Evolutionary conservation across 2,888 invertebrate genomes (phyloP).

Genomic region (Pasiphila rectangulata): DNA sequence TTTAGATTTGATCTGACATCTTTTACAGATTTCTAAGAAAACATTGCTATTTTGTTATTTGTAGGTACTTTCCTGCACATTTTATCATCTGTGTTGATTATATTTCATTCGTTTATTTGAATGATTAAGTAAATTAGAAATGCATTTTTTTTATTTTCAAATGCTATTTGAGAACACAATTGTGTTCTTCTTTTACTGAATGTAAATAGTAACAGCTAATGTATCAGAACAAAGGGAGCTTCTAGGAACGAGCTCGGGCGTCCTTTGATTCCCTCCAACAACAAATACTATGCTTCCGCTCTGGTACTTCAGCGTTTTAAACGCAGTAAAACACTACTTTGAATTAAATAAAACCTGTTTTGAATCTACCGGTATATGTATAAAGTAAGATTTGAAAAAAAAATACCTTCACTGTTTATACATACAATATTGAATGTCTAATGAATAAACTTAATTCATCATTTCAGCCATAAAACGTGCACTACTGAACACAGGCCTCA

Average conservation of each 20-base stretch:
- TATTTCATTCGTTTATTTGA: too few relatives aligned
- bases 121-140: too few relatives aligned
- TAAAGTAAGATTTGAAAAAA: background rate
- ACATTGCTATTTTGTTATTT: background rate
- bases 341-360: background rate
- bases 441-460: background rate
- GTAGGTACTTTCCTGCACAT: too few relatives aligned
- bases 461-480: too few relatives aligned
- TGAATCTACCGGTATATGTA: background rate
- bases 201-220: slow-evolving; percentile 26
- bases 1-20: background rate
- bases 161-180: background rate
- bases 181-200: slow-evolving; percentile 4
- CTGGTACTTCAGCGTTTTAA: slow-evolving; percentile 39
- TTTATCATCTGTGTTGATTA: too few relatives aligned
- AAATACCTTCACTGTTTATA: background rate
- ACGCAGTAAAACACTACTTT: background rate
- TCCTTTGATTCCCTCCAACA: slow-evolving; percentile 60
- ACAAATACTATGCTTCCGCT: slow-evolving; percentile 60
- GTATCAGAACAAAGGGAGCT: slow-evolving; percentile 34
- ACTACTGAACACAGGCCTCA: too few relatives aligned
- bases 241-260: slow-evolving; percentile 45
- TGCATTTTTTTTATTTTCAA: too few relatives aligned
- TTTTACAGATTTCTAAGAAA: background rate
- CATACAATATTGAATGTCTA: too few relatives aligned